Conservation (phyloP, 2,888 invertebrate species). For the Sinhomidia bicolor region DNA sequence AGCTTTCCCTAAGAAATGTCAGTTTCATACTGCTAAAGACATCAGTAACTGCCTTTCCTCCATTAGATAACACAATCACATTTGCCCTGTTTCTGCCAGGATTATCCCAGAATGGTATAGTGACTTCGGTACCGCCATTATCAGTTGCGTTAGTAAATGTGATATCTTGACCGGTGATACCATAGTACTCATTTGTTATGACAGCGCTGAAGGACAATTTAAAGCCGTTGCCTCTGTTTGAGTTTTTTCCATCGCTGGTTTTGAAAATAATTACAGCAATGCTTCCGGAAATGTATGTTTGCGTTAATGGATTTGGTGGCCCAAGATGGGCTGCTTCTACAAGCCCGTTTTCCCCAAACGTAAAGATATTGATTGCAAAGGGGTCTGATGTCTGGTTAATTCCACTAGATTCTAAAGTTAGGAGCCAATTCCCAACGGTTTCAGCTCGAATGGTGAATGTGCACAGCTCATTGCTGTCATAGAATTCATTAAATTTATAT, state of each 20-base stretch:
- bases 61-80: not conserved
- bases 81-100: not conserved
- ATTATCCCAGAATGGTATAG: not conserved
- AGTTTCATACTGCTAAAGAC: not conserved
- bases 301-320: not conserved
- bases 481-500: not conserved
- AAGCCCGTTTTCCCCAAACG: not conserved
- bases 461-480: not conserved
- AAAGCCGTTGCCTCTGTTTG: not conserved
- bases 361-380: not conserved
- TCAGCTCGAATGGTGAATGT: not conserved
- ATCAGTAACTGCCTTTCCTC: not conserved
- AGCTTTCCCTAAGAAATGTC: not conserved
- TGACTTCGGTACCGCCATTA: not conserved
- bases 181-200: not conserved
- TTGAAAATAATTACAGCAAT: not conserved
- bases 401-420: not conserved
- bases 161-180: not conserved
- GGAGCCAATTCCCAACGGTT: not conserved
- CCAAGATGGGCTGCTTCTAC: not conserved
- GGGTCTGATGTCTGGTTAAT: not conserved
- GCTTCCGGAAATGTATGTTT: not conserved
- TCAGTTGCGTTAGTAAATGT: not conserved
- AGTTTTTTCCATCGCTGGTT: not conserved
- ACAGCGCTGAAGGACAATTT: not conserved